Evolutionary conservation across 92 coral and sea anemone species (phyloP).

Genomic region (Pocillopora grandis): DNA sequence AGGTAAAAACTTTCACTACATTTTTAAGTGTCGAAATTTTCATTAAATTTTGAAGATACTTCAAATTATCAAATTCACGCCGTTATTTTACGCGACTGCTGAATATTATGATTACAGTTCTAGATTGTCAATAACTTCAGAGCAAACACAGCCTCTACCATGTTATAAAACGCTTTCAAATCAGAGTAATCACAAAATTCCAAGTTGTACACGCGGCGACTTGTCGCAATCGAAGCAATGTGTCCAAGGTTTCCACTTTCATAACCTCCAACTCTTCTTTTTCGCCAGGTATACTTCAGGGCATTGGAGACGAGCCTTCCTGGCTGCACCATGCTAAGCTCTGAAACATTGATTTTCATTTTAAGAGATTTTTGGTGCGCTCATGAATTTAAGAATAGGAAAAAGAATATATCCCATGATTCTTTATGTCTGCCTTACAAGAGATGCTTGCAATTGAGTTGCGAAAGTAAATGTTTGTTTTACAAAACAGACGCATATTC

Average conservation of each 20-base stretch:
- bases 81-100: neutral
- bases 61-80: no score
- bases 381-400: no score
- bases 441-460: no score
- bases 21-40: no score
- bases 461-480: no score
- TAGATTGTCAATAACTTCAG: neutral
- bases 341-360: constrained; percentile 21
- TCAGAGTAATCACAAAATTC: constrained; percentile 40
- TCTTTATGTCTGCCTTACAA: no score
- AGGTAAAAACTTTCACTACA: no score
- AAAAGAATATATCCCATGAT: no score
- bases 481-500: no score
- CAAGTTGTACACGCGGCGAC: constrained; percentile 48
- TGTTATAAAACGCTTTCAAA: constrained; percentile 36
- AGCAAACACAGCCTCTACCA: constrained; percentile 56
- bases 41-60: no score
- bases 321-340: constrained; percentile 61
- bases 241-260: constrained; percentile 40
- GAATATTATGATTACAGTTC: neutral
- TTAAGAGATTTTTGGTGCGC: no score
- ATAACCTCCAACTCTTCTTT: constrained; percentile 43
- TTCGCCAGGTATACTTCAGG: constrained; percentile 28
- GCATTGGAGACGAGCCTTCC: constrained; percentile 56
- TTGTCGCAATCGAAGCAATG: constrained; percentile 45